Conservation (phyloP, 2,797 vertebrate genomes). For the Pseudomugil gertrudae region DNA sequence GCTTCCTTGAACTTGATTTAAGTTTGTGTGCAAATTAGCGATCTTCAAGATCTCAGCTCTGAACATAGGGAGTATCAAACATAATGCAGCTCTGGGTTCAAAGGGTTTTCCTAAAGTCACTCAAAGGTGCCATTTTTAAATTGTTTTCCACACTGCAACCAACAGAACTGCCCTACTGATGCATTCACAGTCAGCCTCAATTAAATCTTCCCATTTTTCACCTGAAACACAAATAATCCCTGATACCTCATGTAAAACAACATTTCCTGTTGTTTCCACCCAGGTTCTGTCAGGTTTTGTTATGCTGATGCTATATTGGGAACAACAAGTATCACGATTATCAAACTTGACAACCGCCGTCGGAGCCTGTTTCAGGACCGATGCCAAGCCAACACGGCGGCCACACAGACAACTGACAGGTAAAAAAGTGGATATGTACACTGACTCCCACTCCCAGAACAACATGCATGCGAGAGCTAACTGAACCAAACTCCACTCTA, state of each 20-base stretch:
- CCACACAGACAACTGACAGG: constrained; percentile 13
- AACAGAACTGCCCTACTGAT: constrained; percentile 23
- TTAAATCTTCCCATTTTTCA: constrained; percentile 22
- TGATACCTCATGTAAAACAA: background rate
- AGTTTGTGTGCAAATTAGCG: constrained; percentile 47
- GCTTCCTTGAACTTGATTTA: constrained; percentile 33
- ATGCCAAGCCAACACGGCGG: constrained; percentile 23
- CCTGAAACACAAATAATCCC: background rate
- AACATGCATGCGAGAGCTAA: constrained; percentile 8
- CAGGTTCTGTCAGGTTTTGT: background rate
- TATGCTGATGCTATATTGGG: constrained; percentile 5
- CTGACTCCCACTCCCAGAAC: constrained; percentile 4
- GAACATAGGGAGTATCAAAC: constrained; percentile 5
- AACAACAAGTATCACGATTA: constrained; percentile 3
- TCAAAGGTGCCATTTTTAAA: constrained; percentile 10
- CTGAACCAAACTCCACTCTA: constrained; percentile 41
- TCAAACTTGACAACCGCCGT: constrained; percentile 31
- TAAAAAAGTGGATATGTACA: constrained; percentile 25
- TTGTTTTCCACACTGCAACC: constrained; percentile 15
- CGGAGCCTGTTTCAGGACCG: constrained; percentile 5
- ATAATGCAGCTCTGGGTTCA: background rate
- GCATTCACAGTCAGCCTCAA: constrained; percentile 44
- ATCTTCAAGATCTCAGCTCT: constrained; percentile 29
- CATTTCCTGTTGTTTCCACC: constrained; percentile 8
- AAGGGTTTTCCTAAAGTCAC: constrained; percentile 31